These are phyloP conservation scores for Chaunax sp. DNA, from an alignment of 2,797 vertebrate species.

Conservation along the genomic window DNA sequence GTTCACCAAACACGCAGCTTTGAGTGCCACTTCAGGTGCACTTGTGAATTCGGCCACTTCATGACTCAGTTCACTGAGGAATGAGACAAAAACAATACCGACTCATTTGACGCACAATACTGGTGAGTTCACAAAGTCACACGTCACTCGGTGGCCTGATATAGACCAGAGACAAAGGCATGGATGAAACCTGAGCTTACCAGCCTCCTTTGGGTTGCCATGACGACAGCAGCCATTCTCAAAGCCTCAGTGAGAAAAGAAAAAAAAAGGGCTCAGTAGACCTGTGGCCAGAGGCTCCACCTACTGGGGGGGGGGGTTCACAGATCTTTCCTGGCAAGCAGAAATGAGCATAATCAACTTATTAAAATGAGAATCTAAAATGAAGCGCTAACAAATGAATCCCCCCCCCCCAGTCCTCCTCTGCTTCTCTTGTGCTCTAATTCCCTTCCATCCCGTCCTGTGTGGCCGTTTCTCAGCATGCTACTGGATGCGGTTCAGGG, in stretches of 20 bases:
- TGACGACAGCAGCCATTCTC: constrained; percentile 66
- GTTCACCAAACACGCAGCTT: constrained; percentile 17
- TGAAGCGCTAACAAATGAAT: constrained; percentile 1
- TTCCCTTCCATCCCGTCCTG: constrained; percentile 18
- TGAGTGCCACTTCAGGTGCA: constrained; percentile 48
- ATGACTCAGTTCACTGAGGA: constrained; percentile 43
- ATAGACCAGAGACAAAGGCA: constrained; percentile 66
- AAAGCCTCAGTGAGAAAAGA: constrained; percentile 10
- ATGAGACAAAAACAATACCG: constrained; percentile 34
- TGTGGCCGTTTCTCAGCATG: constrained; percentile 37
- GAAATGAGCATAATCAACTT: constrained; percentile 19
- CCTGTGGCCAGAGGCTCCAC: constrained; percentile 58
- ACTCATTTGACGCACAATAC: constrained; percentile 45
- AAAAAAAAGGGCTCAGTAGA: constrained; percentile 47
- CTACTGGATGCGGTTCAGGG: constrained; percentile 50
- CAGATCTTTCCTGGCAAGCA: constrained; percentile 50
- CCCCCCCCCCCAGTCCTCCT: background rate
- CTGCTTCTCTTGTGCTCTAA: background rate
- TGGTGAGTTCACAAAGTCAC: constrained; percentile 50
- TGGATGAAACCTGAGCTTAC: constrained; percentile 75
- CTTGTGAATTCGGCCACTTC: constrained; percentile 18
- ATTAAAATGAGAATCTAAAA: constrained; percentile 24
- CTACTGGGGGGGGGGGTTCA: constrained; percentile 53
- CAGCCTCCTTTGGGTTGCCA: constrained; percentile 69
- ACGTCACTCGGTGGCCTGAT: constrained; percentile 62